Base-by-base conservation (phyloP, 2,888 invertebrate genomes). In the Lydus trimaculatus region DNA sequence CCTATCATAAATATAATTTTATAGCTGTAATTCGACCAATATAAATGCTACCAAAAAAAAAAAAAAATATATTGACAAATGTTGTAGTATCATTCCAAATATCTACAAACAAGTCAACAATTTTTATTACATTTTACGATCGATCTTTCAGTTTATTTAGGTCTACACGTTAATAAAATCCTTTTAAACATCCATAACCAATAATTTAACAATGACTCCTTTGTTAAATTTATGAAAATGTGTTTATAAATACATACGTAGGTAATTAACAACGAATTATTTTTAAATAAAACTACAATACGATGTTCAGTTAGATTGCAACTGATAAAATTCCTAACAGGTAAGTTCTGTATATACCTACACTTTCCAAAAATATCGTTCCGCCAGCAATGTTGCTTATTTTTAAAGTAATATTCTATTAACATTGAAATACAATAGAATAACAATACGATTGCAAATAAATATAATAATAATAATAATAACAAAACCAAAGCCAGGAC, bases 321-420 rank as follows among this genome's bases (percentile, higher is more conserved):
- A 62, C 62, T 63, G 70, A 70, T 70, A 70, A 70, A 64, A 70
- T 70, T 70, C 70, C 70, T 62, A 67, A 62, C 70, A 70, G 65
- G 67, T 67, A 70, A 60, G 33, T 64, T 64, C 7, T 17, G 8
- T 9, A 13, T 17, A 3, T 31, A 17, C 36, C 3, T 58, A 65
- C 69, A 70, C 72, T 71, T 71, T 71, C 71, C 71, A 68, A 71
- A 71, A 67, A 71, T 71, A 66, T 71, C 68, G 71, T 71, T 71
- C 70, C 70, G 70, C 70, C 67, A 70, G 70, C 64, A 52, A n/a
- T 56, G 33, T 39, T 28, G 62, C 62, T 25, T 65, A 62, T 58
- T 70, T 64, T 39, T 61, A 61, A 66, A 66, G 64, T 25, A 70
- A 66, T 66, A 63, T 69, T 52, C 15, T 70, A 70, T 69, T 70